phyloP scores from a whole-genome alignment of 2,797 vertebrate species.

The Muscicapa comitata region DNA sequence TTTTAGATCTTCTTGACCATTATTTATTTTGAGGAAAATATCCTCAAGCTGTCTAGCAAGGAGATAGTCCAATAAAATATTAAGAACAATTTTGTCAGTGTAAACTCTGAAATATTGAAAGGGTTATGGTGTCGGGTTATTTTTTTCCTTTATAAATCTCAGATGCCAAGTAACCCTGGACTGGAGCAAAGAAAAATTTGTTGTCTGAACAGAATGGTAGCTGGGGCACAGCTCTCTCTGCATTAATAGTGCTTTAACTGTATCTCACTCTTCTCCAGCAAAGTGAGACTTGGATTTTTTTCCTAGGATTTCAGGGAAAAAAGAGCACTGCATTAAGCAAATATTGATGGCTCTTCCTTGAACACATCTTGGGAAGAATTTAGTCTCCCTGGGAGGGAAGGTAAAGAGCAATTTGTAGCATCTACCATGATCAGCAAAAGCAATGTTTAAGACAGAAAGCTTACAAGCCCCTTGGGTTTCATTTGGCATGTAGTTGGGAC shows the following conservation, averaged over 20 bases:
- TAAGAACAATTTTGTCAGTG: slow-evolving; percentile 52
- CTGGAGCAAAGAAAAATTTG: background rate
- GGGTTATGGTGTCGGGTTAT: background rate
- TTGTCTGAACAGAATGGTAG: background rate
- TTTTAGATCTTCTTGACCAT: slow-evolving; percentile 27
- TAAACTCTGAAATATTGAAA: slow-evolving; percentile 59
- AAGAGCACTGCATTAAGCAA: background rate
- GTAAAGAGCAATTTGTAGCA: background rate
- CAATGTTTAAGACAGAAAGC: background rate
- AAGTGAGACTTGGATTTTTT: background rate
- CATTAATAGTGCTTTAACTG: background rate
- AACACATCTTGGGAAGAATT: background rate
- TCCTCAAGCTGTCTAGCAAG: background rate
- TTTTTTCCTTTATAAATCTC: background rate
- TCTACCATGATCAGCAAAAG: background rate
- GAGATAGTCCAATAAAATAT: slow-evolving; percentile 40
- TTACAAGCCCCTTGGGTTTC: background rate
- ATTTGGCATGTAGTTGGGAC: background rate
- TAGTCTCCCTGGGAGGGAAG: background rate
- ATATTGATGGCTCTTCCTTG: background rate
- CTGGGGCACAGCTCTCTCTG: background rate
- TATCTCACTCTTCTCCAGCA: background rate
- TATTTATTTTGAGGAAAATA: slow-evolving; percentile 50
- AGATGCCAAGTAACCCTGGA: background rate
- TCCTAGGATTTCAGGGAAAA: background rate